A percentile compares a stretch with the other conserved stretches of the same genome.
These are phyloP conservation scores for Paraescarpia echinospica DNA, from an alignment of 1,140 invertebrate species.

Conservation along the genomic window DNA sequence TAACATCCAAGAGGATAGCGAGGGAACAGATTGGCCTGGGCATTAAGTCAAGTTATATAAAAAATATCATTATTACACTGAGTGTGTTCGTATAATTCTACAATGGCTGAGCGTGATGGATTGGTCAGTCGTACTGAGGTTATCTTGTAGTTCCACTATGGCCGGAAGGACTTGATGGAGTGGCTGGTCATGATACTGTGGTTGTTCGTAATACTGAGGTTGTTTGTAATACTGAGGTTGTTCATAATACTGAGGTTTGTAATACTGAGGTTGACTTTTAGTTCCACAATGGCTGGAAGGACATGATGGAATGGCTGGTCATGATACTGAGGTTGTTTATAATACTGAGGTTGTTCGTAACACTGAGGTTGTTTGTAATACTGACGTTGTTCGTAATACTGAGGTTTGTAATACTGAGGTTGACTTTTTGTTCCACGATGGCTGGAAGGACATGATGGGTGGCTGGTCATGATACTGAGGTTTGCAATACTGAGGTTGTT, in stretches of 20 bases:
- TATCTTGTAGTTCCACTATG: conserved; percentile 66
- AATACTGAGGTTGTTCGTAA: background rate
- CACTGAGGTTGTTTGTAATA: no score
- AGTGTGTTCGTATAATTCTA: conserved; percentile 51
- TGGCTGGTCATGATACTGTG: background rate
- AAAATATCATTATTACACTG: no score
- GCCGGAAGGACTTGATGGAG: background rate
- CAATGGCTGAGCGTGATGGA: background rate
- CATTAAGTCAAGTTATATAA: no score
- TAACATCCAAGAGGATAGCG: no score
- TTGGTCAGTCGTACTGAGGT: background rate
- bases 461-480: background rate
- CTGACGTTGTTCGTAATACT: no score
- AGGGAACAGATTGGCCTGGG: no score
- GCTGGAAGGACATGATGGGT: background rate
- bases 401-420: no score
- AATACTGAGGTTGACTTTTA: no score
- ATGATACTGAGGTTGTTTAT: background rate
- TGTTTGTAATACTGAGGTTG: no score
- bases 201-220: background rate
- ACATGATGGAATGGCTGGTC: background rate
- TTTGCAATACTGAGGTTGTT: background rate
- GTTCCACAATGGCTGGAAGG: conserved; percentile 66
- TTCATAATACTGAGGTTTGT: no score
- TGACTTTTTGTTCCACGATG: conserved; percentile 67